Evolutionary conservation across 2,797 vertebrate genomes (phyloP).

Genomic region (Eurystomus glaucurus): DNA sequence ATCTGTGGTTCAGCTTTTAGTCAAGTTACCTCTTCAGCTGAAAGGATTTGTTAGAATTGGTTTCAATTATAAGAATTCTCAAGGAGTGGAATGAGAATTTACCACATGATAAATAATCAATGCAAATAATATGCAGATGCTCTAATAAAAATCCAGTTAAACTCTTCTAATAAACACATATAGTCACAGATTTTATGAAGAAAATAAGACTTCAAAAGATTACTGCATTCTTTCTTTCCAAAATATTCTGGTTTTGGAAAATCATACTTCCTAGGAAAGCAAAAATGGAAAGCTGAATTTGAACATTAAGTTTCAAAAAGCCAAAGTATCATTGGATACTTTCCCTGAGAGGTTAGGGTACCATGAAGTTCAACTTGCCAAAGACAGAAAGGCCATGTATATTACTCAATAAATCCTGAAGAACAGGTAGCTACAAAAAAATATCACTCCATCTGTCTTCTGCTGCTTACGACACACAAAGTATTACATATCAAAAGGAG

Average conservation of each 20-base stretch:
- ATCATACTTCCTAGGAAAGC: not conserved
- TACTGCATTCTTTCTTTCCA: not conserved
- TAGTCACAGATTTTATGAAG: not conserved
- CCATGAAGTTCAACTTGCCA: not conserved
- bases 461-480: not conserved
- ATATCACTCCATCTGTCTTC: not conserved
- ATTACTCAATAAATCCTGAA: not conserved
- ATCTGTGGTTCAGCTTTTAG: not conserved
- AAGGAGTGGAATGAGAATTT: not conserved
- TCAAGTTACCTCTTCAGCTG: not conserved
- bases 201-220: not conserved
- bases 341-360: not conserved
- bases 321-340: accelerated
- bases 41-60: not conserved
- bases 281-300: not conserved
- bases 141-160: not conserved
- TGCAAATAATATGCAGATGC: not conserved
- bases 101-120: not conserved
- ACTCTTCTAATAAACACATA: not conserved
- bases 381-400: not conserved
- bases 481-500: not conserved
- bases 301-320: not conserved
- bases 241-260: not conserved
- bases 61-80: not conserved
- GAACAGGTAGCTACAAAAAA: not conserved